Base-by-base conservation (phyloP, 2,113 vertebrate species). In the Ceuthmochares aereus region DNA sequence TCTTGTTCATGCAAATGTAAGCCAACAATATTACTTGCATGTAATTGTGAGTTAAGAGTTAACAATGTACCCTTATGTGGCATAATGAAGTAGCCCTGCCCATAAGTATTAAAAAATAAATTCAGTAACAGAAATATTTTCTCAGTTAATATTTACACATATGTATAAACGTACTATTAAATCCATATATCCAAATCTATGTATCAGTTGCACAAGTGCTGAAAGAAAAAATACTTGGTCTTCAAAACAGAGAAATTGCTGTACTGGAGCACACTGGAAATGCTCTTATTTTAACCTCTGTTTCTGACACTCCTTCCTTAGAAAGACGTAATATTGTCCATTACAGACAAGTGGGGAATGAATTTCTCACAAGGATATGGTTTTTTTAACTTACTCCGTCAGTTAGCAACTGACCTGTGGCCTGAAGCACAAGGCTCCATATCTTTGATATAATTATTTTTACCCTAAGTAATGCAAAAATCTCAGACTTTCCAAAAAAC, bases 381-480 rank as follows among this genome's bases (percentile, higher is more conserved):
- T 22, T 1, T 30, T 40, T 62, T 77, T 52, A 13, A 37, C 36
- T 52, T 27, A 6, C 32, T 73, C 36, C 40, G 40, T 72, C 52
- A 19, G 30, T 66, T 66, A 70, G 32, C 81, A 40, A 37, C 74
- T 86, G 67, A 69, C n/a, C 81, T 74, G 40, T 72, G 66, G 21
- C 32, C 68, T 18, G 47, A 78, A 94, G 70, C 37, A 68, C 30
- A 15, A 70, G 23, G 26, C 15, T 91, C 80, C 2, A 0, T 60
- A 21, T 34, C 47, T 90, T 85, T 68, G 67, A 68, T 67, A 55
- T 37, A 68, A 77, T 91, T 92, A 77, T 91, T 89, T 93, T 90
- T 82, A 67, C 78, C 63, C 29, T 13, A 37, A 52, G 30, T 42
- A 87, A 95, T 56, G 54, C 47, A 72, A 78, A 89, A 87, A 63